phyloP scores from a whole-genome alignment of 2,888 invertebrate species.

The Orgyia antiqua region DNA sequence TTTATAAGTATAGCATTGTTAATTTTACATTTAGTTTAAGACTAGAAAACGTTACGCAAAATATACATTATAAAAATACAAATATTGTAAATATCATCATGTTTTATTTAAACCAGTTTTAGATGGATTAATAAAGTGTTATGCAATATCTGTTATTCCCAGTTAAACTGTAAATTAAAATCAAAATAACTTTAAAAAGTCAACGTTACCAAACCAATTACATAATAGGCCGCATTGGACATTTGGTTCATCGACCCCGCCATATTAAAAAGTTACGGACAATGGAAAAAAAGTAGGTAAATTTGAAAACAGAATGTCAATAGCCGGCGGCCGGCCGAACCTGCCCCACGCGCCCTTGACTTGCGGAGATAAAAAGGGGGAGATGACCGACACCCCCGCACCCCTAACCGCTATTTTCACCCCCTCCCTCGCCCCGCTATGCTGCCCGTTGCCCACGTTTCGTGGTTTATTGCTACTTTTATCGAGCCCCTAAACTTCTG shows the following conservation, averaged over 20 bases:
- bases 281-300: constrained; percentile 71
- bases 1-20: no score
- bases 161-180: constrained; percentile 17
- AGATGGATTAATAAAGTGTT: no score
- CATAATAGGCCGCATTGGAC: constrained; percentile 51
- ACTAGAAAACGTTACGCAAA: no score
- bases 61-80: no score
- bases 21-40: no score
- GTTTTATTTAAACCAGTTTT: no score
- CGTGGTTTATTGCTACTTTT: constrained; percentile 60
- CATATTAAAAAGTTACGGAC: constrained; percentile 74
- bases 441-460: constrained; percentile 52
- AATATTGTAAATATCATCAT: no score
- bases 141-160: constrained; percentile 19
- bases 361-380: constrained; percentile 73
- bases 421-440: constrained; percentile 11
- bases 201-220: constrained; percentile 37
- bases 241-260: constrained; percentile 63
- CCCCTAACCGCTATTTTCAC: constrained; percentile 16
- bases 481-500: constrained; percentile 50
- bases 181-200: constrained; percentile 32
- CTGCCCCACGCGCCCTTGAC: constrained; percentile 77
- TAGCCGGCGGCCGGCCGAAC: constrained; percentile 74
- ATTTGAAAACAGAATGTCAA: constrained; percentile 77
- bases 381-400: constrained; percentile 62